phyloP scores from a whole-genome alignment of 2,888 invertebrate genomes.

The Dicyrtoma fusca region DNA sequence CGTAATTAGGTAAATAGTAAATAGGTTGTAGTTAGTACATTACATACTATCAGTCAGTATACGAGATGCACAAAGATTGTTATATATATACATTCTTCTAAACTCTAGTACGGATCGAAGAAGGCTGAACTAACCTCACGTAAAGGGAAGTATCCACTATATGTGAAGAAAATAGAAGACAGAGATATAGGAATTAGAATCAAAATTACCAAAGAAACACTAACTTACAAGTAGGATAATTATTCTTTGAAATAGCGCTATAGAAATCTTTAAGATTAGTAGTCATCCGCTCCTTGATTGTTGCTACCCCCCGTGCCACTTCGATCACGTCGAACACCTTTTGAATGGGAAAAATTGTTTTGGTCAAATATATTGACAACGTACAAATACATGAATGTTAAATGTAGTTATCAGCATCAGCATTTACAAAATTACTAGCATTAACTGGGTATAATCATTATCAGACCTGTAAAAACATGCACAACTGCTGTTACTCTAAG shows the following conservation, averaged over 20 bases:
- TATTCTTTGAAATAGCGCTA: neutral
- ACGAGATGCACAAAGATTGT: too few relatives aligned
- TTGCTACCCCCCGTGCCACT: conserved; percentile 34
- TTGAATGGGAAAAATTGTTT: neutral
- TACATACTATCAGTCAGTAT: too few relatives aligned
- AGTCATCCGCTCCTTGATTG: conserved; percentile 43
- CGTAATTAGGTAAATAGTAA: too few relatives aligned
- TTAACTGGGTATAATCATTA: too few relatives aligned
- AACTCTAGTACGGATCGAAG: too few relatives aligned
- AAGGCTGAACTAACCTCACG: too few relatives aligned
- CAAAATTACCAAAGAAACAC: neutral
- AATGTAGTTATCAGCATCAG: neutral
- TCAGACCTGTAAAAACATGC: too few relatives aligned
- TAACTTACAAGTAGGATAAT: neutral
- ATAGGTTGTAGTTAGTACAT: too few relatives aligned
- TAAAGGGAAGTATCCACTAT: neutral
- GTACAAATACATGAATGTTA: neutral
- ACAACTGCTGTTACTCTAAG: too few relatives aligned
- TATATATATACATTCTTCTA: too few relatives aligned
- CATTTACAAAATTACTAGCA: neutral
- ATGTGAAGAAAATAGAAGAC: neutral
- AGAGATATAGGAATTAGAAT: neutral
- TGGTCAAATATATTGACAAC: neutral
- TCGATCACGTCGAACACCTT: conserved; percentile 50
- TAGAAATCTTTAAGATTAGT: conserved; percentile 31